phyloP scores from a whole-genome alignment of 1,140 invertebrate species.

The Eciton burchellii region DNA sequence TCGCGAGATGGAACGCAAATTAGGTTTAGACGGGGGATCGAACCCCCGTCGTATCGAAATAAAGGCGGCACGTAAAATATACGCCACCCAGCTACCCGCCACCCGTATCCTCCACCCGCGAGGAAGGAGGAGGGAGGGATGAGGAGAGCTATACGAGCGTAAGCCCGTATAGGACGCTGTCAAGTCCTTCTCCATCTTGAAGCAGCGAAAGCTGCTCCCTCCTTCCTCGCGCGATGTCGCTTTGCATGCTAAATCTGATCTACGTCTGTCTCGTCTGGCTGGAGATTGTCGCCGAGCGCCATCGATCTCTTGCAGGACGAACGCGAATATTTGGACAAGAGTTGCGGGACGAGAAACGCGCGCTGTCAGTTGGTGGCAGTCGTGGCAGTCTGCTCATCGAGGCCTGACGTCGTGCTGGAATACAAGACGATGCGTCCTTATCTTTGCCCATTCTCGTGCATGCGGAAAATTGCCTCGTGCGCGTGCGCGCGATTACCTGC shows the following conservation, averaged over 20 bases:
- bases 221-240: conserved; percentile 50
- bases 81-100: conserved; percentile 67
- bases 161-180: conserved; percentile 39
- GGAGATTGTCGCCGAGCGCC: conserved; percentile 38
- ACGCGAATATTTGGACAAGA: not conserved
- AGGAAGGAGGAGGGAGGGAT: conserved; percentile 38
- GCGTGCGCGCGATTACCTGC: not conserved
- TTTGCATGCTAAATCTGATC: conserved; percentile 55
- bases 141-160: conserved; percentile 24
- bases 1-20: conserved; percentile 84
- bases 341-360: not conserved
- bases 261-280: not conserved
- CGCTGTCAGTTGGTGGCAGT: not conserved
- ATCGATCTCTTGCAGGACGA: not conserved
- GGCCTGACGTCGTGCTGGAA: too few species aligned
- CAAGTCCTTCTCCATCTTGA: conserved; percentile 48
- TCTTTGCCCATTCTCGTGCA: not conserved
- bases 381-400: not conserved
- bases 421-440: too few species aligned
- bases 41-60: conserved; percentile 82
- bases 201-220: conserved; percentile 60
- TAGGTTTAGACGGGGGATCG: conserved; percentile 82
- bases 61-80: conserved; percentile 83
- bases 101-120: conserved; percentile 62
- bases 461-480: not conserved